Percentiles rank a stretch among this genome's conserved stretches.
Conservation (phyloP, 2,888 invertebrate species). For the Kuschelorhynchus macadamiae region DNA sequence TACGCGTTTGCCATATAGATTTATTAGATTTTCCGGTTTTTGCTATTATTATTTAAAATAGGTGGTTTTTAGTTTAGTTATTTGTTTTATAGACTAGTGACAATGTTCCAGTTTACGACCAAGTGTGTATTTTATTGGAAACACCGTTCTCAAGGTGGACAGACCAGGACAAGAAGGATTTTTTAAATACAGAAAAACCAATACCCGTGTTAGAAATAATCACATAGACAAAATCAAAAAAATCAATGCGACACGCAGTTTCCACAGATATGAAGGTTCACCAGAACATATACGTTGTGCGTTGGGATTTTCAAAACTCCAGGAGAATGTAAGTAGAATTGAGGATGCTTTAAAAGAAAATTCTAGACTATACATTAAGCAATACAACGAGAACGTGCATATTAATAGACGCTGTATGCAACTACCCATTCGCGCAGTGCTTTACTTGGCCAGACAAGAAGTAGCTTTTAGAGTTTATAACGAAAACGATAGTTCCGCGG, state of each 20-base stretch:
- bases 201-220: slow-evolving; percentile 8
- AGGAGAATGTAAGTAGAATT: slow-evolving; percentile 11
- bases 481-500: too few species aligned
- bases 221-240: slow-evolving; percentile 3
- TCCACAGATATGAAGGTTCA: slow-evolving; percentile 19
- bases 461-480: slow-evolving; percentile 31
- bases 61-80: too few species aligned
- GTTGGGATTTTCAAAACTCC: slow-evolving; percentile 7
- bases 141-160: slow-evolving; percentile 7
- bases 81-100: too few species aligned
- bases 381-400: slow-evolving; percentile 28
- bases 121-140: slow-evolving; percentile 15
- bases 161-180: slow-evolving; percentile 4
- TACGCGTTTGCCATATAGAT: too few species aligned
- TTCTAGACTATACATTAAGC: slow-evolving; percentile 17
- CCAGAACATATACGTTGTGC: slow-evolving; percentile 18
- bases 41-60: too few species aligned
- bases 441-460: slow-evolving; percentile 30
- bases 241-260: slow-evolving; percentile 4
- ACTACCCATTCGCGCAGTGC: slow-evolving; percentile 18
- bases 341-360: slow-evolving; percentile 24
- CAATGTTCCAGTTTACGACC: slow-evolving; percentile 14
- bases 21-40: too few species aligned
- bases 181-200: slow-evolving; percentile 11
- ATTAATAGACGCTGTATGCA: slow-evolving; percentile 31